Evolutionary conservation across 2,888 invertebrate species (phyloP).

Genomic region (Lamellibrachia columna): DNA sequence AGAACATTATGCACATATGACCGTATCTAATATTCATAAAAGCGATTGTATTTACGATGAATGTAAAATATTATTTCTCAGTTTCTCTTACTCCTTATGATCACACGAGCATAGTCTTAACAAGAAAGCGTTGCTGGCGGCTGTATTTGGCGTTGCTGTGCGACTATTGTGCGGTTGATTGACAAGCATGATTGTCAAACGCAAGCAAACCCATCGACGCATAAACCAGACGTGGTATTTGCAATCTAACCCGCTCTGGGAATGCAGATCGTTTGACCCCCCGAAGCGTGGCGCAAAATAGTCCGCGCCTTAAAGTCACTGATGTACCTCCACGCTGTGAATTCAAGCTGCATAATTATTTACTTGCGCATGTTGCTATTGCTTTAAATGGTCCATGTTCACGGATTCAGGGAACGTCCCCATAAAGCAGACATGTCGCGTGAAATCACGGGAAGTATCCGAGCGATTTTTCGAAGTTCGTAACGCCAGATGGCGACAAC

Average conservation of each 20-base stretch:
- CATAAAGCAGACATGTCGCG: neutral
- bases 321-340: neutral
- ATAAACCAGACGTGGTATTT: neutral
- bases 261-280: neutral
- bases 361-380: neutral
- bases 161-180: neutral
- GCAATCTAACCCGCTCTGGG: neutral
- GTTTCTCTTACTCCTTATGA: neutral
- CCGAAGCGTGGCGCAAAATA: neutral
- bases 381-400: neutral
- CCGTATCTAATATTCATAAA: neutral
- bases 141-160: neutral
- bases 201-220: neutral
- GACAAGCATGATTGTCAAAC: neutral
- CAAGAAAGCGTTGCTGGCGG: neutral
- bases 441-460: constrained; percentile 38
- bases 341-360: neutral
- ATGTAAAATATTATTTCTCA: neutral
- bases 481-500: constrained; percentile 33
- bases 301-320: neutral
- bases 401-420: neutral
- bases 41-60: neutral
- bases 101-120: neutral
- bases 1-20: neutral
- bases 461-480: constrained; percentile 40